These are phyloP conservation scores for Vulpes ferrilata DNA, from an alignment of 2,113 vertebrate genomes.

Conservation along the genomic window DNA sequence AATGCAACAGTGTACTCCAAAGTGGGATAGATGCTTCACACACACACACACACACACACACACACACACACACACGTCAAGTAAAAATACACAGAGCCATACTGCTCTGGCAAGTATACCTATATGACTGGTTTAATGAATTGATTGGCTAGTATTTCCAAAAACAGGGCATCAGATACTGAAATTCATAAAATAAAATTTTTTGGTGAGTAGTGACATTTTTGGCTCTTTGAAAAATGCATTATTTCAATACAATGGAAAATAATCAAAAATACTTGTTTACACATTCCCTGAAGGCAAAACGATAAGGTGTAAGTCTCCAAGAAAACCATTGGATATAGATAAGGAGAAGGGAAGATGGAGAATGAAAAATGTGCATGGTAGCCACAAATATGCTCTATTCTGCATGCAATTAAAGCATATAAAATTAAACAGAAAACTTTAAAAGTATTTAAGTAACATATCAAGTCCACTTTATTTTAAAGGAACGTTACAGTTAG, in stretches of 20 bases:
- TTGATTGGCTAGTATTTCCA: neutral
- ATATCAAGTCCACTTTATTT: neutral
- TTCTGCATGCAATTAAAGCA: neutral
- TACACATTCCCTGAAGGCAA: neutral
- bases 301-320: neutral
- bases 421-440: neutral
- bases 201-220: neutral
- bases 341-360: neutral
- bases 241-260: neutral
- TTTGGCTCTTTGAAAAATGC: neutral
- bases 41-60: neutral
- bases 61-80: neutral
- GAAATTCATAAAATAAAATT: neutral
- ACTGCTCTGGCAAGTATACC: neutral
- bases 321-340: neutral
- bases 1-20: neutral
- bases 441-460: slow-evolving; percentile 15
- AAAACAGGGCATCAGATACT: neutral
- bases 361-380: neutral
- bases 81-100: neutral
- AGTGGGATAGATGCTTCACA: neutral
- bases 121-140: neutral
- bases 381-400: neutral
- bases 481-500: slow-evolving; percentile 64
- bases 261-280: neutral